These are phyloP conservation scores for Hyles vespertilio DNA, from an alignment of 1,140 invertebrate genomes.

Conservation along the genomic window DNA sequence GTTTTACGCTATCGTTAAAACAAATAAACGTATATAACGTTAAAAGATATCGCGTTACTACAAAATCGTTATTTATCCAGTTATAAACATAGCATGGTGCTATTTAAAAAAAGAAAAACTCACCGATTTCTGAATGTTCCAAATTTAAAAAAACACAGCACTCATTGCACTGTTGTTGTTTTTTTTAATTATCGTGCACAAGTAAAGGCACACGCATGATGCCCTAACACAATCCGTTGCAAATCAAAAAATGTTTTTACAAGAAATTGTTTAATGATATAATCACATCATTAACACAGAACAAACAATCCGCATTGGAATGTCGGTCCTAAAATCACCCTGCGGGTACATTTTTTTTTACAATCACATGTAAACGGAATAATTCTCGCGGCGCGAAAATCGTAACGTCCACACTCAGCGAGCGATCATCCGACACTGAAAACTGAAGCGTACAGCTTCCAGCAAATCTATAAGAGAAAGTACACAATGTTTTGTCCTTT, in stretches of 20 bases:
- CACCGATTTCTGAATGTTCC: conserved; percentile 16
- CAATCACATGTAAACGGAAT: conserved; percentile 34
- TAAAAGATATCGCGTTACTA: neutral
- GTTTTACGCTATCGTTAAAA: conserved; percentile 7
- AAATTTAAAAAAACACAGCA: conserved; percentile 13
- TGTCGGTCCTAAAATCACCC: conserved; percentile 17
- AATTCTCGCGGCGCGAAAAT: conserved; percentile 17
- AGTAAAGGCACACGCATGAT: conserved; percentile 8
- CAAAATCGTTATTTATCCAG: neutral
- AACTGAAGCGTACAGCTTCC: conserved; percentile 50
- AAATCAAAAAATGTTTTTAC: conserved; percentile 6
- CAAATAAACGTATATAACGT: conserved; percentile 7
- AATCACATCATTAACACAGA: conserved; percentile 12
- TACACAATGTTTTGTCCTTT: conserved; percentile 44
- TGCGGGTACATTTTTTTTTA: conserved; percentile 13
- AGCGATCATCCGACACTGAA: conserved; percentile 32
- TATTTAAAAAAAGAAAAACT: conserved; percentile 8
- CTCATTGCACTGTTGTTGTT: conserved; percentile 13
- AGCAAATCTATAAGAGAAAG: conserved; percentile 69
- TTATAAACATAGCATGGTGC: too few relatives aligned
- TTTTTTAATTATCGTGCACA: conserved; percentile 12
- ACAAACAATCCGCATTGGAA: conserved; percentile 1
- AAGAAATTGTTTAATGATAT: conserved; percentile 11
- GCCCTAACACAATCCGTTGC: conserved; percentile 2
- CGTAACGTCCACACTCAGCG: neutral